phyloP scores from a whole-genome alignment of 2,888 invertebrate genomes.

The Keiferia lycopersicella region DNA sequence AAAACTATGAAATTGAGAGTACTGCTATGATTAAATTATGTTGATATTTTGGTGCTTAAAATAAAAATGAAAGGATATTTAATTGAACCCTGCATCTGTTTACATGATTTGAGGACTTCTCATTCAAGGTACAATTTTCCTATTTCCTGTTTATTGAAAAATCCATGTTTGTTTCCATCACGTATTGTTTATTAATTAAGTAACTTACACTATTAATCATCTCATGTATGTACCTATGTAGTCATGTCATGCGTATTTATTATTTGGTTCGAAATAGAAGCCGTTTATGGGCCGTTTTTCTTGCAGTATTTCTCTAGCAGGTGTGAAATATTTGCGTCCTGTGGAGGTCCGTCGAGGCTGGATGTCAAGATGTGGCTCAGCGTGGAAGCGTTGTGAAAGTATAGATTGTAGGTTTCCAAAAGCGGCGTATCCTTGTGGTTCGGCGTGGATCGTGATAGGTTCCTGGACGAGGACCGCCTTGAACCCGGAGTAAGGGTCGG shows the following conservation, averaged over 20 bases:
- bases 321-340: conserved; percentile 51
- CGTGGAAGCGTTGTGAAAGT: background rate
- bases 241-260: conserved; percentile 31
- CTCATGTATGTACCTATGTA: no score
- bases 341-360: background rate
- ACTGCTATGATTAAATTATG: no score
- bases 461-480: conserved; percentile 75
- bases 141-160: background rate
- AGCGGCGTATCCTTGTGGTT: background rate
- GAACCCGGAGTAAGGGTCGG: conserved; percentile 77
- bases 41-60: no score
- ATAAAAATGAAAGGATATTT: background rate
- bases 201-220: background rate
- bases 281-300: conserved; percentile 43
- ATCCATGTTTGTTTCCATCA: background rate
- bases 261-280: conserved; percentile 57
- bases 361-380: background rate
- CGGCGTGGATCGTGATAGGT: conserved; percentile 39
- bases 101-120: background rate
- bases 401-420: background rate
- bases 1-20: no score
- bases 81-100: background rate
- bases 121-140: no score
- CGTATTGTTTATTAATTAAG: no score
- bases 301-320: conserved; percentile 49